A percentile compares a stretch with the other conserved stretches of the same genome.
Evolutionary conservation across 2,113 vertebrate genomes (phyloP).

Genomic region (Lonchura striata): DNA sequence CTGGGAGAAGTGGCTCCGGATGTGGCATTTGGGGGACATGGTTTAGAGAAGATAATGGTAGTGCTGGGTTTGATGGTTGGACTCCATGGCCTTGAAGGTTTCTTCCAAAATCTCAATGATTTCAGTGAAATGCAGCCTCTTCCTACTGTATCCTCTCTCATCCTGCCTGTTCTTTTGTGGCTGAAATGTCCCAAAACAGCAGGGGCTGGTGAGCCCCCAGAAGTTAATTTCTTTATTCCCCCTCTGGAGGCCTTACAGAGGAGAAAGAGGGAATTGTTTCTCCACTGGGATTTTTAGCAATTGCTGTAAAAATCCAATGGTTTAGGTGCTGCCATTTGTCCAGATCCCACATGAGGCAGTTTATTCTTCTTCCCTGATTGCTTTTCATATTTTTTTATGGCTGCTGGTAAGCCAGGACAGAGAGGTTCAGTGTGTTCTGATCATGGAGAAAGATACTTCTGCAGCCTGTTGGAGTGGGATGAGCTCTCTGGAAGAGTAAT

Average conservation of each 20-base stretch:
- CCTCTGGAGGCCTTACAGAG: background rate
- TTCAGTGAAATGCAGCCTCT: background rate
- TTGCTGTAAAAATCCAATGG: background rate
- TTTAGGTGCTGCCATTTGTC: background rate
- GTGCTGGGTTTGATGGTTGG: background rate
- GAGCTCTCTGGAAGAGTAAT: background rate
- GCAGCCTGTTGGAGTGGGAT: background rate
- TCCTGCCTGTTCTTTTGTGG: background rate
- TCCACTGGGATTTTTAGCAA: background rate
- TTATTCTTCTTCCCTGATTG: background rate
- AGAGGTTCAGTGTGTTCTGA: conserved; percentile 15
- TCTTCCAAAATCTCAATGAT: background rate
- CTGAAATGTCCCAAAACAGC: background rate
- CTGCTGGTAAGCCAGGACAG: background rate
- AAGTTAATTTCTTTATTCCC: background rate
- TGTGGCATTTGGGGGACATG: background rate
- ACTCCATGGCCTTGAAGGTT: background rate
- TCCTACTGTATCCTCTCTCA: background rate
- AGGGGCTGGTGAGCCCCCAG: background rate
- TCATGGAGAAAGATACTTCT: background rate
- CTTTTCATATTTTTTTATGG: background rate
- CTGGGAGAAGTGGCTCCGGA: background rate
- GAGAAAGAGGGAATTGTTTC: background rate
- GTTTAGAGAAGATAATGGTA: background rate
- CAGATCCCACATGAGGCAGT: background rate